Evolutionary conservation across 2,888 invertebrate genomes (phyloP).

Genomic region (Archaeoteleia sp.): DNA sequence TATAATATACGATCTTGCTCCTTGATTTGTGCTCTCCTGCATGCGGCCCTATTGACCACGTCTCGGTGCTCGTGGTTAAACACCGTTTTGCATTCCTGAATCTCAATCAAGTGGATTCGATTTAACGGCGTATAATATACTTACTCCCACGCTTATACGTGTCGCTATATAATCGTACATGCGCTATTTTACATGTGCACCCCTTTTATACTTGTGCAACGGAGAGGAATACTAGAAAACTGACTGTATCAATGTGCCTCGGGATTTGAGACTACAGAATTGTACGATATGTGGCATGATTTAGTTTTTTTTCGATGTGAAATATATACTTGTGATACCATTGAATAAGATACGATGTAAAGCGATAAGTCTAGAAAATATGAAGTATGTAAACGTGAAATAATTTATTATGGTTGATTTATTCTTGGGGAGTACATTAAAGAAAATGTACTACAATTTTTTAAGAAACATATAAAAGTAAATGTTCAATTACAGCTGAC

Average conservation of each 20-base stretch:
- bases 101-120: constrained; percentile 58
- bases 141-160: constrained; percentile 36
- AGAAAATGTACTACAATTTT: no score
- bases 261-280: neutral
- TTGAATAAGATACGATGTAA: constrained; percentile 1
- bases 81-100: constrained; percentile 59
- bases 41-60: constrained; percentile 46
- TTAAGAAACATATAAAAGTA: constrained; percentile 3
- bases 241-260: neutral
- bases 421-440: no score
- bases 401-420: constrained; percentile 1
- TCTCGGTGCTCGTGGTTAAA: constrained; percentile 27
- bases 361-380: neutral
- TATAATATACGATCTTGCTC: constrained; percentile 49
- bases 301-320: neutral
- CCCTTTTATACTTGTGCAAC: neutral
- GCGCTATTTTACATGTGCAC: constrained; percentile 4
- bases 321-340: neutral
- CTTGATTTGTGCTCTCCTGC: constrained; percentile 46
- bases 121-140: constrained; percentile 31
- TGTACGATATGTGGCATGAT: constrained; percentile 3
- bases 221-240: neutral
- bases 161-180: constrained; percentile 8
- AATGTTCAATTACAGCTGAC: constrained; percentile 3
- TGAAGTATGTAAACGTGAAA: neutral